Base-by-base conservation (phyloP, 35 echinoderm and acorn worm species). In the Stichopus chloronotus region DNA sequence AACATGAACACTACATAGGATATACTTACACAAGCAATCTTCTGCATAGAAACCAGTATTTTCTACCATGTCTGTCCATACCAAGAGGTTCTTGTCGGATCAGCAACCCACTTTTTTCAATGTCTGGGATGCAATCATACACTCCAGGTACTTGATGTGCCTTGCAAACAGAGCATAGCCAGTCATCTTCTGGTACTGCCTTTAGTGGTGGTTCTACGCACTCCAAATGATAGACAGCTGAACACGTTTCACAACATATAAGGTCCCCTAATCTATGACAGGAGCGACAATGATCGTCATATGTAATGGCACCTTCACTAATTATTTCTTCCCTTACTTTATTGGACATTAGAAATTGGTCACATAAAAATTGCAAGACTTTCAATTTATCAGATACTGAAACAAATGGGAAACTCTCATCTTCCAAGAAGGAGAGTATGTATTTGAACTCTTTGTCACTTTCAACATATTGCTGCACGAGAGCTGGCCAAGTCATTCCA, bases 101-200 rank as follows among this genome's bases (percentile, higher is more conserved):
- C 53, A 99, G 91, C 59, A 99, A 63, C 12, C 97, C 97, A 92
- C 95, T 96, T 78, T 96, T 99, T 58, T 99, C 97, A 80, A 99
- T 92, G 79, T 99, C 97, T 43, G 97, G 96, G 23, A 96, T 92
- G 25, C 93, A 99, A 53, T 96, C 97, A 81, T 81, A 91, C 19
- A 96, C 95, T 6, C 97, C 95, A 16, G 92, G 57, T 13, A 96
- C 92, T n/a, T 87, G 92, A 93, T 99, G 95, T 52, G 93, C 94
- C 78, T 88, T 56, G 74, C 97, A 99, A 5, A 99, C 92, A 11
- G 95, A 81, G 69, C 97, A 99, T 58, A 96, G 57, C 97, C 97
- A 99, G 55, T 99, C 95, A 79, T 96, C 95, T 87, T 99, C 97
- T 76, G 97, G 97, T 59, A 99, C 97, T 86, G 96, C 97, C 14